These are phyloP conservation scores for Drosophila varians DNA, from an alignment of 1,140 invertebrate species.

Conservation along the genomic window DNA sequence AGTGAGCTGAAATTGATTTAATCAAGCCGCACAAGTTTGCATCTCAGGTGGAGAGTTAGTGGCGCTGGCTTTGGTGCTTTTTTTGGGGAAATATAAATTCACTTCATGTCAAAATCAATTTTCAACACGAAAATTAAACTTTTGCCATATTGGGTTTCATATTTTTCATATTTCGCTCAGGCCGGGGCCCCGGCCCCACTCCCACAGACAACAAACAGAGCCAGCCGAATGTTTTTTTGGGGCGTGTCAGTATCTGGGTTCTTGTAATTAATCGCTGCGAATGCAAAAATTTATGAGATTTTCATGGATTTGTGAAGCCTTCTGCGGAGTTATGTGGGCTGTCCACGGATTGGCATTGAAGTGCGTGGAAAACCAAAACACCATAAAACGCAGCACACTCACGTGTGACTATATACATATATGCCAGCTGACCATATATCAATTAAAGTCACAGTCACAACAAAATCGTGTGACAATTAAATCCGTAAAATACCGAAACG, in stretches of 20 bases:
- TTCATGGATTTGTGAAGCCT: slow-evolving; percentile 66
- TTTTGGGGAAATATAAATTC: slow-evolving; percentile 53
- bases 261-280: slow-evolving; percentile 73
- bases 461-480: slow-evolving; percentile 76
- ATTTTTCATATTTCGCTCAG: slow-evolving; percentile 58
- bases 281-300: slow-evolving; percentile 73
- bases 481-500: slow-evolving; percentile 37
- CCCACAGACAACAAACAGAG: background rate
- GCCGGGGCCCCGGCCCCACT: background rate
- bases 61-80: background rate
- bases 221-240: slow-evolving; percentile 37
- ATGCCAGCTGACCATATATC: slow-evolving; percentile 59
- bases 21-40: slow-evolving; percentile 55
- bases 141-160: slow-evolving; percentile 33
- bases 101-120: slow-evolving; percentile 61
- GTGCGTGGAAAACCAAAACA: slow-evolving; percentile 57
- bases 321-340: slow-evolving; percentile 61
- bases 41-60: slow-evolving; percentile 19
- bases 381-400: slow-evolving; percentile 31
- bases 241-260: slow-evolving; percentile 57
- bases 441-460: slow-evolving; percentile 75
- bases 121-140: slow-evolving; percentile 35
- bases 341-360: slow-evolving; percentile 57
- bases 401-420: slow-evolving; percentile 49
- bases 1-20: slow-evolving; percentile 58